A percentile compares a stretch with the other conserved stretches of the same genome.
Evolutionary conservation across 2,797 vertebrate species (phyloP).

Genomic region (Galaxias olidus): DNA sequence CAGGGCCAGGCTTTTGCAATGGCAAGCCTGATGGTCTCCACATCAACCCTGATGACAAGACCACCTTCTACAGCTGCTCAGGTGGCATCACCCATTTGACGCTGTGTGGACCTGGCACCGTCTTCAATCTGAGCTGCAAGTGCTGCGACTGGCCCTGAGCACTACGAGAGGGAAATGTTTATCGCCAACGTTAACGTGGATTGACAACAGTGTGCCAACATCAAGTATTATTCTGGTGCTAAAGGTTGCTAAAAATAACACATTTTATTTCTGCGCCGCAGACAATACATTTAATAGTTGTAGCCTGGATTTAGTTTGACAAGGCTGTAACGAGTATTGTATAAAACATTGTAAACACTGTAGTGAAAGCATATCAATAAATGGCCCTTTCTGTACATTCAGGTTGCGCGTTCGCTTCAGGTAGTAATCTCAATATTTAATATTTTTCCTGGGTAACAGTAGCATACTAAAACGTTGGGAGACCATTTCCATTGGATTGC

Average conservation of each 20-base stretch:
- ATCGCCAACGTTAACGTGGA: background rate
- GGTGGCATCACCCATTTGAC: conserved; percentile 37
- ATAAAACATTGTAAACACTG: background rate
- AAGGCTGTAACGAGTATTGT: background rate
- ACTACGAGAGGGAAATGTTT: background rate
- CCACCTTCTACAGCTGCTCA: conserved; percentile 48
- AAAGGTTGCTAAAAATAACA: background rate
- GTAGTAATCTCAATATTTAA: background rate
- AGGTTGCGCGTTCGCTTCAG: background rate
- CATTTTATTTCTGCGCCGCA: conserved; percentile 1
- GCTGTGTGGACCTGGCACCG: conserved; percentile 7
- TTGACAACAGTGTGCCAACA: background rate
- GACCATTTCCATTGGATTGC: background rate
- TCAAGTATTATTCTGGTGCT: background rate
- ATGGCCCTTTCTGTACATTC: background rate
- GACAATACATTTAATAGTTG: background rate
- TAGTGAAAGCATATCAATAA: background rate
- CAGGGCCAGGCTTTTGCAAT: conserved; percentile 45
- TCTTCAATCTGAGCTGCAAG: conserved; percentile 49
- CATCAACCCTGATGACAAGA: conserved; percentile 28
- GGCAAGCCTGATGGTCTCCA: conserved; percentile 61
- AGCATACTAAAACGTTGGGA: background rate
- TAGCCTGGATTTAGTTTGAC: background rate
- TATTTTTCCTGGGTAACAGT: background rate
- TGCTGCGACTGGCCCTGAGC: conserved; percentile 59